Base-by-base conservation (phyloP, 2,888 invertebrate genomes). In the Xestia sexstrigata region DNA sequence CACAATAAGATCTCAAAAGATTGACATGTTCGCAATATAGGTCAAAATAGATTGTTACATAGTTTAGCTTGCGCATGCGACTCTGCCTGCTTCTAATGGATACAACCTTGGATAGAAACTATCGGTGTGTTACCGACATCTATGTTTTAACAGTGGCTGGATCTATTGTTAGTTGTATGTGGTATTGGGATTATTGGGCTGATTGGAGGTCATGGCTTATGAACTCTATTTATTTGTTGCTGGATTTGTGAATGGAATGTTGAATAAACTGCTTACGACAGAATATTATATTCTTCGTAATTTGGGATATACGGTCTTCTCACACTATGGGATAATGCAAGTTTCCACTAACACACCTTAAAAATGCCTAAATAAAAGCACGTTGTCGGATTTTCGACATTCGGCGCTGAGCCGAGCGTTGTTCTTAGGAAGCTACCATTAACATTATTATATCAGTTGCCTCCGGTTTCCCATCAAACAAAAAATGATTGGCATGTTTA, bases 11-110 rank as follows among this genome's bases (percentile, higher is more conserved):
- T 47, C 60, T 20, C 15, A 39, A 62, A 55, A 70, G 26, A 80
- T 66, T 58, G 72, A 76, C 15, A 67, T 55, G 15, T 81, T 49
- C 55, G 63, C 60, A 70, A 77, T 82, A 74, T 65, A 76, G 78
- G 70, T 80, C 78, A 65, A 78, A 86, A 70, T 76, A 79, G 74
- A 82, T 75, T 78, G 88, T 82, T 68, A 68, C 58, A 81, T 30
- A 70, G 52, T 63, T 81, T 70, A 82, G 70, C 58, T 26, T 82
- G 74, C 76, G 85, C 76, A 39, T 82, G 79, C 78, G 76, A 76
- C 66, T 85, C 62, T 66, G 73, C 30, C 60, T 26, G 69, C 23
- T 52, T 60, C 65, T 78, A 81, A 83, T 70, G 72, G 65, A 77
- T 75, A 42, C 20, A 65, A 55, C 83, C 86, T 86, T 86, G 78